These are phyloP conservation scores for Ptiloglossa arizonensis DNA, from an alignment of 1,140 invertebrate genomes.

Conservation along the genomic window DNA sequence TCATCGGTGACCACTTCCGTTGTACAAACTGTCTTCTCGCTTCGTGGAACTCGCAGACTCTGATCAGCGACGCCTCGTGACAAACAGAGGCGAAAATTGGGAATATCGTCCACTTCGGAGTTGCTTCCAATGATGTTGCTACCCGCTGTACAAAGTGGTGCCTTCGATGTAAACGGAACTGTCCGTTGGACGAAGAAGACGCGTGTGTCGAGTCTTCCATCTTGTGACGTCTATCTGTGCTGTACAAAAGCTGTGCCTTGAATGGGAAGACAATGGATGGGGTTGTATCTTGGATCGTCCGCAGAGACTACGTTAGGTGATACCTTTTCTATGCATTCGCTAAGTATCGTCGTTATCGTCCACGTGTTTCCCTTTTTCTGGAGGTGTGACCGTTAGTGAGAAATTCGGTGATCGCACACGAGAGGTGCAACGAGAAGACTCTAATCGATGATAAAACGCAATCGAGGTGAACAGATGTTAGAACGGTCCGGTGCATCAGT, in stretches of 20 bases:
- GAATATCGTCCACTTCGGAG: not conserved
- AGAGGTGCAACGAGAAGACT: too few species aligned
- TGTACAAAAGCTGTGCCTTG: slow-evolving; percentile 35
- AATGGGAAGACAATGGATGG: not conserved
- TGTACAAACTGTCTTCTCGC: slow-evolving; percentile 27
- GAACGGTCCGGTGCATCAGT: too few species aligned
- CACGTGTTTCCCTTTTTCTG: too few species aligned
- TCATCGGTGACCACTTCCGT: not conserved
- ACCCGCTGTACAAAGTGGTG: slow-evolving; percentile 15
- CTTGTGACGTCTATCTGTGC: slow-evolving; percentile 22
- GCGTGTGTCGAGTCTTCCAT: not conserved
- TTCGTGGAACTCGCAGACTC: slow-evolving; percentile 16
- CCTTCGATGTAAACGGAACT: not conserved
- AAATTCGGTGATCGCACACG: too few species aligned
- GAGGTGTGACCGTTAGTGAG: too few species aligned
- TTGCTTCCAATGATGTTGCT: not conserved
- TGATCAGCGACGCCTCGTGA: not conserved
- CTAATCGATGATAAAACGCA: too few species aligned
- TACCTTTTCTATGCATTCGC: too few species aligned
- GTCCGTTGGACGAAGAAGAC: not conserved
- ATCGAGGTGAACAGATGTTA: too few species aligned
- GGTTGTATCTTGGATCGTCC: not conserved
- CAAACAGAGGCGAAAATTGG: not conserved
- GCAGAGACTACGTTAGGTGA: not conserved
- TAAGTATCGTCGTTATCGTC: too few species aligned